Base-by-base conservation (phyloP, 2,797 vertebrate genomes). In the Pipistrellus pygmaeus region DNA sequence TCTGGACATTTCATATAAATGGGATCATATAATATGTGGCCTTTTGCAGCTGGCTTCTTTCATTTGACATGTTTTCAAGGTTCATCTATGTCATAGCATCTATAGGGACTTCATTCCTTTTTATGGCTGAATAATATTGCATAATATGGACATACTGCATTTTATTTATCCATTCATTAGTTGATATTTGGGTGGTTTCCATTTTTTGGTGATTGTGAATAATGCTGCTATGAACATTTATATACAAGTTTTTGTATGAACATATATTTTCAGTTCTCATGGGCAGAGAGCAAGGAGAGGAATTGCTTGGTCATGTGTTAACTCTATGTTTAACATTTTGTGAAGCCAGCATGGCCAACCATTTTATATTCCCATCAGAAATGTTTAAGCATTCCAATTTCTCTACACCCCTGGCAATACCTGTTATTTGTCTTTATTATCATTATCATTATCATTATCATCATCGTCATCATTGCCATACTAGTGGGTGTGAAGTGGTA, bases 151-250 rank as follows among this genome's bases (percentile, higher is more conserved):
- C 13, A 18, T 11, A 23, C 10, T n/a, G 21, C 64, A 48, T 73
- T 69, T 82, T 62, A 27, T 75, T 87, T 87, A 81, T 88, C 62
- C 10, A 41, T 51, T 32, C 48, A 66, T 57, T 32, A 38, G 46
- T 30, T 82, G 51, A 18, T 71, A 38, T n/a, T 72, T 80, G 23
- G 64, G 32, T 76, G 30, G 4, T 46, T 41, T 93, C 68, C 13
- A 64, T 27, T 64, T 90, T 86, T 9, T 25, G 23, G 82, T 15
- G 9, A 8, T 51, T 81, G 3, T 84, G 38, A 88, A 46, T 51
- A 77, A 72, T 55, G 35, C 76, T 53, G 32, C 57, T 85, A 2
- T 72, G 30, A 93, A 68, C 20, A 41, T 71, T 60, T 71, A 25
- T 17, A 46, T 64, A n/a, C 72, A 69, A 30, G 5, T 48, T 62